Evolutionary conservation across 2,113 vertebrate species (phyloP).

Genomic region (Marmota flaviventris): DNA sequence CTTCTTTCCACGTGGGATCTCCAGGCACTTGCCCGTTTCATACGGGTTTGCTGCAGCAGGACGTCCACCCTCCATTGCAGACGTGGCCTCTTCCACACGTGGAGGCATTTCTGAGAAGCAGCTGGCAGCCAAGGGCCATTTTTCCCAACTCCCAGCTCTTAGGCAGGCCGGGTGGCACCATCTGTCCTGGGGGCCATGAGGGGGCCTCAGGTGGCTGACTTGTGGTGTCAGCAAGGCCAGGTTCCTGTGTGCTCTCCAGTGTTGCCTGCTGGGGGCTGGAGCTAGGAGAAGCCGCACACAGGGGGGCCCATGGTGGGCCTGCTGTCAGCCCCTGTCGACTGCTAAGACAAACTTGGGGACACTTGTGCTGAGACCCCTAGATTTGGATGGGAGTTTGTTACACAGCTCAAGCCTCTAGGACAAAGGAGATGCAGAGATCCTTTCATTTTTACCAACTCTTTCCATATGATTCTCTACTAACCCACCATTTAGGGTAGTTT

Average conservation of each 20-base stretch:
- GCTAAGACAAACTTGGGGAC: neutral
- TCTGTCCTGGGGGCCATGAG: too few relatives aligned
- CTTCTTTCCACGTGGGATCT: neutral
- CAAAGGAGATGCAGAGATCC: neutral
- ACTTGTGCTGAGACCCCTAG: neutral
- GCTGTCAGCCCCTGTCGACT: neutral
- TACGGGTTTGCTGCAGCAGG: neutral
- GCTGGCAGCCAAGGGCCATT: neutral
- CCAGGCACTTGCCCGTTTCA: neutral
- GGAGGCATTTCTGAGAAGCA: neutral
- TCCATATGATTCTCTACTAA: neutral
- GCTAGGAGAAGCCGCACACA: neutral
- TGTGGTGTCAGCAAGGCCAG: too few relatives aligned
- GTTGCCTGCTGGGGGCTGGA: neutral
- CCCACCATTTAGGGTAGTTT: neutral
- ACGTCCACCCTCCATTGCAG: neutral
- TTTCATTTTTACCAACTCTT: neutral
- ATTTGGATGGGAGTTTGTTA: too few relatives aligned
- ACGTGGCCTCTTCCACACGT: neutral
- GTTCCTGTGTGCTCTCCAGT: too few relatives aligned
- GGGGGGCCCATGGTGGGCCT: too few relatives aligned
- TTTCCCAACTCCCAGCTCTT: neutral
- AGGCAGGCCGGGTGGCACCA: rapidly evolving
- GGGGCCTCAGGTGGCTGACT: neutral
- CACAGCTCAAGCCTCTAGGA: neutral